phyloP scores from a whole-genome alignment of 2,888 invertebrate species.

The Thumatha senex region DNA sequence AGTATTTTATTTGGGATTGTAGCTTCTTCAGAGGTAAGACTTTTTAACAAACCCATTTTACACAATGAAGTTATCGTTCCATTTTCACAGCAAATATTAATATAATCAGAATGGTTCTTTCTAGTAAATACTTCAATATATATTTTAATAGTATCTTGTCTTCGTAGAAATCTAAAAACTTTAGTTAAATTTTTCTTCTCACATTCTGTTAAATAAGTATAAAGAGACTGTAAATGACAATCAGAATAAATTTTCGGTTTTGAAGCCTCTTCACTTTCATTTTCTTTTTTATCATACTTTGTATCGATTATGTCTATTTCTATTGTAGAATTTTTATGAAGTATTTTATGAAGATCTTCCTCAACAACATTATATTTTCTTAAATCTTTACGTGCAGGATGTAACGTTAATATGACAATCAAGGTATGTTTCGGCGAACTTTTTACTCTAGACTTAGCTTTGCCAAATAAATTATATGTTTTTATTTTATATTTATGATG shows the following conservation, averaged over 20 bases:
- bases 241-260: conserved; percentile 27
- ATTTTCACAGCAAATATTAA: conserved; percentile 49
- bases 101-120: conserved; percentile 45
- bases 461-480: conserved; percentile 51
- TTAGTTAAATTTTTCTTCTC: conserved; percentile 52
- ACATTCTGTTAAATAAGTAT: conserved; percentile 52
- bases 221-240: conserved; percentile 61
- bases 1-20: neutral
- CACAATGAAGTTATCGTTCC: conserved; percentile 28
- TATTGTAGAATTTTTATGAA: conserved; percentile 44
- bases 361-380: conserved; percentile 25
- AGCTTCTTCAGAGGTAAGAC: conserved; percentile 9
- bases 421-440: conserved; percentile 40
- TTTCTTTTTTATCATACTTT: conserved; percentile 35
- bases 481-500: conserved; percentile 58
- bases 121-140: conserved; percentile 55
- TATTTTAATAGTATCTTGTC: conserved; percentile 56
- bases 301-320: conserved; percentile 64
- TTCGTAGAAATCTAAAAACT: conserved; percentile 53
- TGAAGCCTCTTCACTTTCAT: conserved; percentile 25
- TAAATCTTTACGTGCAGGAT: conserved; percentile 27
- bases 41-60: conserved; percentile 17
- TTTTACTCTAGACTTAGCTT: conserved; percentile 18
- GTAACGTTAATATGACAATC: conserved; percentile 62
- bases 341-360: conserved; percentile 41